Conservation (phyloP, 2,888 invertebrate genomes). For the Tiliacea aurago region DNA sequence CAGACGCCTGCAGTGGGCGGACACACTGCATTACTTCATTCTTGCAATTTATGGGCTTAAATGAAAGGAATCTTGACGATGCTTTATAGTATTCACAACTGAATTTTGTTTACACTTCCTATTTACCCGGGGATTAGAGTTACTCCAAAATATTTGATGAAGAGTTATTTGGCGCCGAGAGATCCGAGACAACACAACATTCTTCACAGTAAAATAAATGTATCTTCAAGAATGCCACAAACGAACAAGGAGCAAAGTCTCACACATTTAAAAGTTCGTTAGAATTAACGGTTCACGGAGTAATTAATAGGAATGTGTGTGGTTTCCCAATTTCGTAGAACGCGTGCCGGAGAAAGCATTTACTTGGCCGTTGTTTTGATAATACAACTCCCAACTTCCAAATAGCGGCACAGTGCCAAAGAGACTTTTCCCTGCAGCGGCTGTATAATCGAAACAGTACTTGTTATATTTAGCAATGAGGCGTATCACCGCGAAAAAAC, state of each 20-base stretch:
- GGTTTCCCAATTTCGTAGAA: conserved; percentile 73
- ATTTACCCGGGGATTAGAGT: conserved; percentile 20
- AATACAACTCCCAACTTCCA: conserved; percentile 65
- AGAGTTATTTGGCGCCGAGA: conserved; percentile 19
- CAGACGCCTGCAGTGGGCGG: conserved; percentile 76
- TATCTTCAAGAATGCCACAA: conserved; percentile 38
- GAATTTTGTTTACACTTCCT: conserved; percentile 51
- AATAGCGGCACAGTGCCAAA: conserved; percentile 75
- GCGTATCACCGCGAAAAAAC: conserved; percentile 73
- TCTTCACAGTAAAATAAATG: conserved; percentile 37
- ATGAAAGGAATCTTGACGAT: conserved; percentile 64
- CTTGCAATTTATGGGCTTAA: conserved; percentile 76
- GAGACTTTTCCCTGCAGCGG: conserved; percentile 64
- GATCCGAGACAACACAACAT: conserved; percentile 33
- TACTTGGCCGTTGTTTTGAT: conserved; percentile 75
- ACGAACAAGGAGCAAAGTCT: conserved; percentile 30
- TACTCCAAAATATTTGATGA: conserved; percentile 21
- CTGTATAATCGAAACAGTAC: conserved; percentile 65
- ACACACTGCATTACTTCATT: conserved; percentile 79
- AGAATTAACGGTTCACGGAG: conserved; percentile 60
- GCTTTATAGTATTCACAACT: conserved; percentile 54
- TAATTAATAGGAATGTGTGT: conserved; percentile 66
- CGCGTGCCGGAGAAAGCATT: conserved; percentile 71
- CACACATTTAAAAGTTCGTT: conserved; percentile 55
- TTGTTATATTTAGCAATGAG: conserved; percentile 78